Evolutionary conservation across 1,140 invertebrate genomes (phyloP), one percentile per base, ranked within the genome.

Genomic region (Plectrocnemia conspersa): DNA sequence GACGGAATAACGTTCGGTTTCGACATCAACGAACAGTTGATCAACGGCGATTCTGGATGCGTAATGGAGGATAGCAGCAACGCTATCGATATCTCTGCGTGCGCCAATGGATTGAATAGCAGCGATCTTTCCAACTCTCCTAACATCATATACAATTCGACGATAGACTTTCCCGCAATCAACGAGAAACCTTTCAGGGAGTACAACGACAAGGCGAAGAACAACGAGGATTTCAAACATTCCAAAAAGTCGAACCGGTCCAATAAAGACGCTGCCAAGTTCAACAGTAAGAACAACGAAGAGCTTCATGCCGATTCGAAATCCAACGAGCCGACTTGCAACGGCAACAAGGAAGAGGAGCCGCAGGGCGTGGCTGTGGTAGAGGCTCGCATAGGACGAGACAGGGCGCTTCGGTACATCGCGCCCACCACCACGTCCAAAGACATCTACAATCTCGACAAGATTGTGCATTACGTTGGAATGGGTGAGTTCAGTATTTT

Each of bases 1-100:
- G 73, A 82, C 45, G 72, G 77, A 36, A 73, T 78, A 15, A 82
- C 79, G 6, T 85, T 85, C 65, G 83, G 83, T 13, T 85, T 85
- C 63, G 83, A 83, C 62, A 73, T 84, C 36, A 84, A 85, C 65
- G 81, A 84, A 64, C 77, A 80, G 63, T 69, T 85, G 55, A 66
- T 84, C 49, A 66, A 66, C 57, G 67, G 62, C n/a, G 56, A 52
- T 16, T 55, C 46, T 16, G 27, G 9, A 3, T 21, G 15, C 2
- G 48, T 9, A 22, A 3, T 19, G 9, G n/a, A 32, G 27, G 18
- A 52, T 22, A 9, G n/a, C 16, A 19, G 36, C 23, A 16, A 50
- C 15, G 5, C 25, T 25, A 13, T 32, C 1, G 27, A 49, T 15
- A n/a, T n/a, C 24, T 2, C 24, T 29, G 11, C 27, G 44, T 13